Evolutionary conservation across 2,888 invertebrate genomes (phyloP), one percentile per base, ranked within the genome.

Genomic region (Dynastes maya): DNA sequence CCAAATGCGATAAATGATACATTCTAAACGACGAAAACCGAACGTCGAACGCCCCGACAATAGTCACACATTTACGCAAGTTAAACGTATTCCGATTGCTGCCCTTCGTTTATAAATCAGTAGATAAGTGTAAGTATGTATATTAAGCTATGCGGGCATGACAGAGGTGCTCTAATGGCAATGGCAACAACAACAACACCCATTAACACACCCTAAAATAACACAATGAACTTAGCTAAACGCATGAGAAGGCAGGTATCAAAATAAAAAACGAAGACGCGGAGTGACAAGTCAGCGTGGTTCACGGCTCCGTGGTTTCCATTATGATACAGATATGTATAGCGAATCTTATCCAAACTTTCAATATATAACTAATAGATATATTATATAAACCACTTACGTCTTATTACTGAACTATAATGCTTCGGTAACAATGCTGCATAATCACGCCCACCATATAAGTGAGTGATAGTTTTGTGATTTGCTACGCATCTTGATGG

Each of bases 211-310:
- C 84, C 84, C 83, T 83, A 83, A 78, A 81, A 83, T 82, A 82
- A 81, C 72, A 83, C 83, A 83, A 84, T 84, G 80, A 81, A 81
- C 79, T 81, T 82, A 82, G 80, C 82, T 82, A 82, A 83, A 83
- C 82, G 83, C 83, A 83, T 81, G 83, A 82, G 82, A 81, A 85
- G 84, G 85, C 85, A 86, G 83, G 84, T 86, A 84, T 84, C 82
- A 80, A 84, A 86, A 84, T 84, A 86, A 86, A 86, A 86, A 83
- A 32, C 84, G 82, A 76, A 84, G 84, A 86, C 84, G 82, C 80
- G 83, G 84, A 86, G 84, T 86, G 86, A 85, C 86, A 86, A 84
- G 86, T 86, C 83, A 61, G 84, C 85, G 83, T 85, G 86, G 83
- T 85, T 86, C 85, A 85, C 86, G 72, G 85, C 85, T 86, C 83